Percentiles rank a stretch among this genome's conserved stretches.
These are phyloP conservation scores for Antidorcas marsupialis DNA, from an alignment of 2,113 vertebrate species.

Conservation along the genomic window DNA sequence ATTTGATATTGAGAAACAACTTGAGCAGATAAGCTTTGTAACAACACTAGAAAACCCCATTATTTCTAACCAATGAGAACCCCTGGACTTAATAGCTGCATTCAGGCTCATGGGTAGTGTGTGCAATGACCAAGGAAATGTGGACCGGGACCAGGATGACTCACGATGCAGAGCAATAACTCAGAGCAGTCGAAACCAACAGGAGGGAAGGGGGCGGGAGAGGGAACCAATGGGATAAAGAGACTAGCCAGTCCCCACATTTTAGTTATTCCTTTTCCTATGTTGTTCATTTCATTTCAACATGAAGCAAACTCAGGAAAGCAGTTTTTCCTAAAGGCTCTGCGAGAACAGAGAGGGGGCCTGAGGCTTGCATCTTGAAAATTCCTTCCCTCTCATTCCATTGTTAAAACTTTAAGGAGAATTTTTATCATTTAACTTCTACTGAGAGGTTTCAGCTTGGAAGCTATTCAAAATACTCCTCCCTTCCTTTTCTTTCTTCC, in stretches of 20 bases:
- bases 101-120: background rate
- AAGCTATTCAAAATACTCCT: background rate
- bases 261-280: background rate
- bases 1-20: slow-evolving; percentile 80
- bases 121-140: background rate
- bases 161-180: background rate
- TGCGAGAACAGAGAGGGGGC: background rate
- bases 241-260: background rate
- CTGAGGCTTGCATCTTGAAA: background rate
- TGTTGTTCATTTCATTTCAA: background rate
- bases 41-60: slow-evolving; percentile 68
- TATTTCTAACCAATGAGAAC: slow-evolving; percentile 62
- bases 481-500: background rate
- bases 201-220: fast-evolving
- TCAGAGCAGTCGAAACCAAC: background rate
- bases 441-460: background rate
- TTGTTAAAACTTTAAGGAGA: background rate
- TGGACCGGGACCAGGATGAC: background rate
- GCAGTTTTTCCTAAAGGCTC: background rate
- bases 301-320: background rate
- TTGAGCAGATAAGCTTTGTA: slow-evolving; percentile 80
- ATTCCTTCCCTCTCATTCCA: background rate
- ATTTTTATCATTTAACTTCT: background rate
- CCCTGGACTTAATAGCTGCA: background rate
- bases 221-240: background rate